phyloP scores from a whole-genome alignment of 2,797 vertebrate species.

The Dendrocincla fuliginosa region DNA sequence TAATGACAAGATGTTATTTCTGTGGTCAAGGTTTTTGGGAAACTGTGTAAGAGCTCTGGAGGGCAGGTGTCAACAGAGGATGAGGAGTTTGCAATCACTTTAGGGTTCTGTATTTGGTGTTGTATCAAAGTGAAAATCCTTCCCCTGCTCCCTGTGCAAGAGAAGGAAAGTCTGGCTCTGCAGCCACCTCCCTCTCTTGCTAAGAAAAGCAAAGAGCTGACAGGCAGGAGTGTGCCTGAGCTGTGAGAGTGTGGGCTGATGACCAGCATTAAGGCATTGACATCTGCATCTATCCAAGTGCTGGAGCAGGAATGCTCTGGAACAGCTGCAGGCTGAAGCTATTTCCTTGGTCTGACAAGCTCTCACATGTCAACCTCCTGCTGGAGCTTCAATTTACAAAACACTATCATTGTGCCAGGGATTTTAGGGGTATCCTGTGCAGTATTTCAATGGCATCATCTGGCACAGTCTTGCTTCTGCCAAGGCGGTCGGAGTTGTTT shows the following conservation, averaged over 20 bases:
- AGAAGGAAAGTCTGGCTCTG: background rate
- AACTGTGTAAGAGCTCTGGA: background rate
- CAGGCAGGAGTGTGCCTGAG: slow-evolving; percentile 5
- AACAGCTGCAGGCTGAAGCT: background rate
- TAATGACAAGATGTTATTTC: background rate
- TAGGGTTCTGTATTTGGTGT: background rate
- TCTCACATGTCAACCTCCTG: background rate
- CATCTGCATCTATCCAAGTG: background rate
- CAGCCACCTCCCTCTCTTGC: slow-evolving; percentile 18
- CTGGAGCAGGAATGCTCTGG: background rate
- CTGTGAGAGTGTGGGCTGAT: slow-evolving; percentile 14
- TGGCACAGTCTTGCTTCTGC: background rate
- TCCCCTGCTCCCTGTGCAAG: background rate
- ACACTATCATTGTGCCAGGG: background rate
- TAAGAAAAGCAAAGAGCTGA: slow-evolving; percentile 40
- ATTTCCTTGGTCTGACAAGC: background rate
- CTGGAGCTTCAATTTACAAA: background rate
- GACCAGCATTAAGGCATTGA: background rate
- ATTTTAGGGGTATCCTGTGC: background rate
- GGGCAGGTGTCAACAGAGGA: background rate
- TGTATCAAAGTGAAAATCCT: background rate
- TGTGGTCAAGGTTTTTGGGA: background rate
- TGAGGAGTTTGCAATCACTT: background rate
- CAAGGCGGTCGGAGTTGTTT: background rate
- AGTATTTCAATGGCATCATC: background rate